Conservation (phyloP, 2,888 invertebrate genomes). For the Dryobotodes eremita region DNA sequence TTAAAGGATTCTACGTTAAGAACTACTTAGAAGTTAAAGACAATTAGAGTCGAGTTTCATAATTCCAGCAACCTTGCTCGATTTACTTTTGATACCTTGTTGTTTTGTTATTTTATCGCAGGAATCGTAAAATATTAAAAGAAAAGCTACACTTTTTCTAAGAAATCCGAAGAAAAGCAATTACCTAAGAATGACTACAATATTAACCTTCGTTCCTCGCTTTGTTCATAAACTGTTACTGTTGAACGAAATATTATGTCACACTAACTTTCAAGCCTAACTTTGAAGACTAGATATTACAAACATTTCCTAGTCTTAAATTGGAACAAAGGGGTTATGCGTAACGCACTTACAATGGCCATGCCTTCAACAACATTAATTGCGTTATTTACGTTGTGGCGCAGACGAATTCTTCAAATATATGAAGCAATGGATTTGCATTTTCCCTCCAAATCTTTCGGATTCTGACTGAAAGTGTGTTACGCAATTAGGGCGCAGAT, state of each 20-base stretch:
- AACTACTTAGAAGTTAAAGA: too few relatives aligned
- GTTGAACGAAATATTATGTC: conserved; percentile 4
- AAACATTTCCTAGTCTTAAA: background rate
- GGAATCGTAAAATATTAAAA: background rate
- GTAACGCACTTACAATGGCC: background rate
- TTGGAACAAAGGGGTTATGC: background rate
- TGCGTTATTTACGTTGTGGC: background rate
- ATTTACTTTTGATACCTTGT: background rate
- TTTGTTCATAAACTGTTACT: conserved; percentile 17
- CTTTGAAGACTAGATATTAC: conserved; percentile 8
- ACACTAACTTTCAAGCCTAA: background rate
- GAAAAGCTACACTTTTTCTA: background rate
- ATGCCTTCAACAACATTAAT: background rate
- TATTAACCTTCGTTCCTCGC: background rate
- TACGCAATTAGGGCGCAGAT: background rate
- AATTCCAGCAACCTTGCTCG: background rate
- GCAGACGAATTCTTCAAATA: background rate
- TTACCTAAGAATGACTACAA: background rate
- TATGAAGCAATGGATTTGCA: background rate
- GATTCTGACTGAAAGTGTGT: too few relatives aligned
- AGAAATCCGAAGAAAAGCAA: background rate
- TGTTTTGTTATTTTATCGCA: too few relatives aligned
- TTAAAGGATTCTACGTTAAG: background rate
- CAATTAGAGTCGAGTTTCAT: background rate
- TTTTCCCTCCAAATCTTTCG: background rate